phyloP scores from a whole-genome alignment of 2,888 invertebrate species.

The Lasius fuliginosus region DNA sequence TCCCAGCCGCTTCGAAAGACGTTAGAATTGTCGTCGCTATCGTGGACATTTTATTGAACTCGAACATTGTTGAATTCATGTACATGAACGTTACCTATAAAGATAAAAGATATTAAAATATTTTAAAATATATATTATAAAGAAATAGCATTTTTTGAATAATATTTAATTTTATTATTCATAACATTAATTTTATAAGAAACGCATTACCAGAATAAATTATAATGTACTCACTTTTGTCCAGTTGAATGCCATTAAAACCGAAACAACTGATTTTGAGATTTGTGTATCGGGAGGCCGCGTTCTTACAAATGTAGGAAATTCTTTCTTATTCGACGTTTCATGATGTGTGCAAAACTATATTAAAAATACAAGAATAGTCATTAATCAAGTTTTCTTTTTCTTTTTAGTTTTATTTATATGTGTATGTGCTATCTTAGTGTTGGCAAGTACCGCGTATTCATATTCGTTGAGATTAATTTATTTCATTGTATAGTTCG shows the following conservation, averaged over 20 bases:
- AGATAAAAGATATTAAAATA: constrained; percentile 44
- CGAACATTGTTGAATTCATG: constrained; percentile 92
- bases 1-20: constrained; percentile 91
- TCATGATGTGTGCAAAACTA: constrained; percentile 97
- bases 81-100: constrained; percentile 93
- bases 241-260: constrained; percentile 95
- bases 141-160: not conserved
- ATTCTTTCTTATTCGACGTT: constrained; percentile 95
- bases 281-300: constrained; percentile 97
- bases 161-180: not conserved
- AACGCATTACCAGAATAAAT: not conserved
- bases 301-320: constrained; percentile 96
- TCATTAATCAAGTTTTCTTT: not conserved
- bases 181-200: not conserved
- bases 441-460: constrained; percentile 55
- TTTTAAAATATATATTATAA: not conserved
- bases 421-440: not conserved
- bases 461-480: constrained; percentile 68
- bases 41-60: constrained; percentile 89
- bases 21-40: constrained; percentile 93
- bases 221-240: constrained; percentile 90
- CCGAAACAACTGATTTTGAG: constrained; percentile 96
- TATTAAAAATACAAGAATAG: constrained; percentile 79
- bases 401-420: not conserved
- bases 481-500: constrained; percentile 34